Evolutionary conservation across 2,888 invertebrate genomes (phyloP).

Genomic region (Furcula furcula): DNA sequence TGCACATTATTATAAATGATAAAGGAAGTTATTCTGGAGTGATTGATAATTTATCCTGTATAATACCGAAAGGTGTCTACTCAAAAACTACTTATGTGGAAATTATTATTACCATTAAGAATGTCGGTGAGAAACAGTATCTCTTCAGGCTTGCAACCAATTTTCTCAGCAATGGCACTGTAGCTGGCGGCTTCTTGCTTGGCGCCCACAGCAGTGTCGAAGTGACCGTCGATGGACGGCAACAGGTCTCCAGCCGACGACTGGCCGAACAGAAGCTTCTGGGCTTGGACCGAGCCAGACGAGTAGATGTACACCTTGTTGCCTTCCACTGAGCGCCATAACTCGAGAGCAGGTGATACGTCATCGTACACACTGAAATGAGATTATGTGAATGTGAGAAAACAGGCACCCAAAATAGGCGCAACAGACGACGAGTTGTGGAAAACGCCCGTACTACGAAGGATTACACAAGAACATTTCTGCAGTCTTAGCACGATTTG

Average conservation of each 20-base stretch:
- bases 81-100: no score
- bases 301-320: constrained; percentile 92
- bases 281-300: constrained; percentile 95
- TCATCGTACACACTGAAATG: constrained; percentile 92
- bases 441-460: no score
- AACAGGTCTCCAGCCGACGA: constrained; percentile 89
- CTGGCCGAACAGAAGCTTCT: constrained; percentile 91
- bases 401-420: no score
- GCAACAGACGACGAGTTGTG: no score
- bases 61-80: no score
- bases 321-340: constrained; percentile 85
- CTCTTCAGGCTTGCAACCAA: constrained; percentile 84
- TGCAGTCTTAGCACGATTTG: no score
- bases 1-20: no score
- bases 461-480: no score
- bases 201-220: constrained; percentile 92
- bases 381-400: neutral
- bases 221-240: constrained; percentile 88
- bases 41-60: no score
- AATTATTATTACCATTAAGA: constrained; percentile 86
- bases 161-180: constrained; percentile 85
- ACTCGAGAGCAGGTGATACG: constrained; percentile 87
- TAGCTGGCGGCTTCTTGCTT: constrained; percentile 92
- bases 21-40: no score
- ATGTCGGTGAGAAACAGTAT: constrained; percentile 94